A percentile compares a stretch with the other conserved stretches of the same genome.
These are phyloP conservation scores for Gonocerus acuteangulatus DNA, from an alignment of 2,888 invertebrate genomes.

Conservation along the genomic window DNA sequence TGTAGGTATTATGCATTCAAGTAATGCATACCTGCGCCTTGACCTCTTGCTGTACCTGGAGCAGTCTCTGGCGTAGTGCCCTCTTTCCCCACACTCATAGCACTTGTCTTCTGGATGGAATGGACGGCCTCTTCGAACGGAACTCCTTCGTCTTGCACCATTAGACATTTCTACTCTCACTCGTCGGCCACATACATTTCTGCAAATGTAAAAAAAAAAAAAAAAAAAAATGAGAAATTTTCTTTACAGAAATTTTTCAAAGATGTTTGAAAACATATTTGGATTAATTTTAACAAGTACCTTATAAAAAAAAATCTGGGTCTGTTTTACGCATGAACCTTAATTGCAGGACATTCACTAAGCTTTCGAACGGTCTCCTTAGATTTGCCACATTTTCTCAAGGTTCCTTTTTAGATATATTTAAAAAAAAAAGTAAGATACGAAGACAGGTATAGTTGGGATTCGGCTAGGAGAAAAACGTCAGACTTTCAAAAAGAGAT, in stretches of 20 bases:
- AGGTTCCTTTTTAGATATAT: no score
- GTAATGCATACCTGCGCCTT: constrained; percentile 38
- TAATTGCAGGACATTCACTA: no score
- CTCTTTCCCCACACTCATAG: constrained; percentile 88
- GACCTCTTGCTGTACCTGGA: constrained; percentile 55
- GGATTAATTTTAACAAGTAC: background rate
- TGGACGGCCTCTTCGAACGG: constrained; percentile 53
- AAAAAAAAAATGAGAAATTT: background rate
- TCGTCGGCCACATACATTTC: constrained; percentile 79
- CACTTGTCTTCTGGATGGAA: constrained; percentile 87
- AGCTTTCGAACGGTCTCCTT: no score
- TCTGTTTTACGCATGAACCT: background rate
- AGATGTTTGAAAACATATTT: background rate
- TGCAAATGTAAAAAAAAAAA: constrained; percentile 23
- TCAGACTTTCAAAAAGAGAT: no score
- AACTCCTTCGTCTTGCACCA: constrained; percentile 47
- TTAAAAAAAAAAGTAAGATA: no score
- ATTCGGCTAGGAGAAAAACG: no score
- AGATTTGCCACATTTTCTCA: no score
- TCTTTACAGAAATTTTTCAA: background rate
- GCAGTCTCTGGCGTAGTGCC: constrained; percentile 89
- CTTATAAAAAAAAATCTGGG: background rate
- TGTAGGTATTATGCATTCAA: no score
- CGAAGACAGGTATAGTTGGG: no score
- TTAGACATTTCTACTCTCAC: constrained; percentile 89